Evolutionary conservation across 2,888 invertebrate species (phyloP), one percentile per base, ranked within the genome.

Genomic region (Volucella bombylans): DNA sequence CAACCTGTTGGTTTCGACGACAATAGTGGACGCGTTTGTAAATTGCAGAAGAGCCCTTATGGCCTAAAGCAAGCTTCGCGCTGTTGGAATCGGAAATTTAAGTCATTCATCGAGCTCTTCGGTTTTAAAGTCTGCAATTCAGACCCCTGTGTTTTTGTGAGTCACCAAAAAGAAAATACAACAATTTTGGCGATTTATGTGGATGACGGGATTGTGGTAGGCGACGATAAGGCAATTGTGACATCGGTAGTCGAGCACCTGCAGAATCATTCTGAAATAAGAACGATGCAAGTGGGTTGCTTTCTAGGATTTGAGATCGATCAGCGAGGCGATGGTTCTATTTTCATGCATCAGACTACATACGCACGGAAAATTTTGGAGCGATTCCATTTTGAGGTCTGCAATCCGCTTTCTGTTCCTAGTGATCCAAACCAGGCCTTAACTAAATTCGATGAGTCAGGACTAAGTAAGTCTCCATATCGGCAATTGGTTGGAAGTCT

Each of bases 171-270:
- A 1, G 57, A 3, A 57, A 64, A 23, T 39, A 14, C 39, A 9
- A 38, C 86, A 6, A 76, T 88, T 11, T 12, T 87, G 9, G 87
- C 86, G 11, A 83, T 88, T 39, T 88, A 87, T 80, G 87, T 88
- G 23, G 88, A 87, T n/a, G 71, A 61, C 23, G 61, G 71, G 18
- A 65, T 68, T 55, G 68, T 61, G n/a, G 78, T 67, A 9, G 62
- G 71, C n/a, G 65, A 64, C 9, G 49, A 79, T 57, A 41, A 86
- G 38, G 47, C 71, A 8, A 67, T 64, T 9, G 57, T 82, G 8
- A 54, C 64, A 10, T 14, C 57, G 9, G 76, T 87, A 43, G 18
- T 87, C 3, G 49, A 45, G 8, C 57, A 64, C 4, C 52, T 86
- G 23, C 50, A 59, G 11, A 9, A 73, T 18, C 4, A 79, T 15